Conservation (phyloP, 1,140 invertebrate species). For the Nylanderia fulva region DNA sequence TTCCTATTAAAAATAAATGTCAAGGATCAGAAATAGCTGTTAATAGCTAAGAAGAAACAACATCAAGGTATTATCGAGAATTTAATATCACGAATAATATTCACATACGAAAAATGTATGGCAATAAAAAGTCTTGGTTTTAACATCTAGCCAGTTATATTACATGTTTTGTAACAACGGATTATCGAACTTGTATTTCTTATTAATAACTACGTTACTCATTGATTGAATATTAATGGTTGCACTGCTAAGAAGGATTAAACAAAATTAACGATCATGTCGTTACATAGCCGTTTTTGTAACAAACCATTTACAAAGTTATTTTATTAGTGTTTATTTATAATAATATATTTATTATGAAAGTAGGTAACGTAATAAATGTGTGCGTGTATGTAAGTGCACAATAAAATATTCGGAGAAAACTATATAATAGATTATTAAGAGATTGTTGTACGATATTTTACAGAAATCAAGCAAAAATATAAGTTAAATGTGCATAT, state of each 20-base stretch:
- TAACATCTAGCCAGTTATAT: background rate
- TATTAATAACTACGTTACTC: slow-evolving; percentile 14
- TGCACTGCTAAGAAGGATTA: background rate
- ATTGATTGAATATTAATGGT: slow-evolving; percentile 20
- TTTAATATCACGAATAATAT: slow-evolving; percentile 11
- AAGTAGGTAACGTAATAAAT: slow-evolving; percentile 17
- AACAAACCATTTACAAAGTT: slow-evolving; percentile 4
- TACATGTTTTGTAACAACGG: slow-evolving; percentile 3
- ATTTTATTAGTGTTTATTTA: slow-evolving; percentile 31
- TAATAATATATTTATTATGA: background rate
- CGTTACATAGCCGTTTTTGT: background rate
- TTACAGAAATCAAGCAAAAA: background rate
- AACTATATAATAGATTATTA: background rate
- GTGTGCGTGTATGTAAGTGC: too few relatives aligned
- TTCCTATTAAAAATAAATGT: slow-evolving; percentile 39
- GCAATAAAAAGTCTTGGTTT: background rate
- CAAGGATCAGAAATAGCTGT: background rate
- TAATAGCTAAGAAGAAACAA: background rate
- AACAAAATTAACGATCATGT: background rate
- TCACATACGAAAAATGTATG: background rate
- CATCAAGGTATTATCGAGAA: background rate
- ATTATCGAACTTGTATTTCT: background rate
- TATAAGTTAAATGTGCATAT: background rate
- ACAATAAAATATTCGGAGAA: background rate
- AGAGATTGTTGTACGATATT: background rate